These are phyloP conservation scores for Cremastinae sp. DNA, from an alignment of 2,888 invertebrate species.

Conservation along the genomic window DNA sequence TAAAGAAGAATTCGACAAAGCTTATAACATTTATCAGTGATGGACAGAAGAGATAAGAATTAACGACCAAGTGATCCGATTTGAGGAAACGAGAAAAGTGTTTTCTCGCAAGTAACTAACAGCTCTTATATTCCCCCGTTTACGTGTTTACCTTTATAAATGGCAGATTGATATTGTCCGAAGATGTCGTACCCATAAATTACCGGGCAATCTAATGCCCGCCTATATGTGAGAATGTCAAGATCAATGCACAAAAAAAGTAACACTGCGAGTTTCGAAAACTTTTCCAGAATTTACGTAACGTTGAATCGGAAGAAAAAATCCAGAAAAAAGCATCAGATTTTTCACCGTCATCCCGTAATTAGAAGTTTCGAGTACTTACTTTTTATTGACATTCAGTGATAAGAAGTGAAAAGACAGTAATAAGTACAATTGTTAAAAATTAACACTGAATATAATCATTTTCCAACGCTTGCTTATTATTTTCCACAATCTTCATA, in stretches of 20 bases:
- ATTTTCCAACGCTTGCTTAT: too few relatives aligned
- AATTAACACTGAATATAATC: too few relatives aligned
- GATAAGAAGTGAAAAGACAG: too few relatives aligned
- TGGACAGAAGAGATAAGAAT: not conserved
- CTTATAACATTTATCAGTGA: not conserved
- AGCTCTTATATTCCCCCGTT: constrained; percentile 53
- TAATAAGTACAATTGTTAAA: not conserved
- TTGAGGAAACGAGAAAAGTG: constrained; percentile 40
- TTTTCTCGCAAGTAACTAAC: constrained; percentile 35
- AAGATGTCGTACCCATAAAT: constrained; percentile 43
- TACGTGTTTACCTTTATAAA: constrained; percentile 19
- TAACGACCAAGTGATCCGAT: constrained; percentile 3
- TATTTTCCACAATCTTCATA: too few relatives aligned
- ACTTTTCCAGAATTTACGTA: constrained; percentile 29
- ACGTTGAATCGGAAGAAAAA: constrained; percentile 1
- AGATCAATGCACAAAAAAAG: constrained; percentile 19
- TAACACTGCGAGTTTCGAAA: not conserved
- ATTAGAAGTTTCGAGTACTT: constrained; percentile 16
- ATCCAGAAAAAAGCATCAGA: constrained; percentile 8
- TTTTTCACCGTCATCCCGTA: constrained; percentile 35
- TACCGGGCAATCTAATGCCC: constrained; percentile 48
- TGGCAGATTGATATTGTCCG: constrained; percentile 23
- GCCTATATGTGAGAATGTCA: not conserved
- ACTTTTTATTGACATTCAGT: constrained; percentile 5
- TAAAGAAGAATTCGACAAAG: not conserved